Percentiles rank a stretch among this genome's conserved stretches.
These are phyloP conservation scores for Oreochromis mossambicus DNA, from an alignment of 2,797 vertebrate species.

Conservation along the genomic window DNA sequence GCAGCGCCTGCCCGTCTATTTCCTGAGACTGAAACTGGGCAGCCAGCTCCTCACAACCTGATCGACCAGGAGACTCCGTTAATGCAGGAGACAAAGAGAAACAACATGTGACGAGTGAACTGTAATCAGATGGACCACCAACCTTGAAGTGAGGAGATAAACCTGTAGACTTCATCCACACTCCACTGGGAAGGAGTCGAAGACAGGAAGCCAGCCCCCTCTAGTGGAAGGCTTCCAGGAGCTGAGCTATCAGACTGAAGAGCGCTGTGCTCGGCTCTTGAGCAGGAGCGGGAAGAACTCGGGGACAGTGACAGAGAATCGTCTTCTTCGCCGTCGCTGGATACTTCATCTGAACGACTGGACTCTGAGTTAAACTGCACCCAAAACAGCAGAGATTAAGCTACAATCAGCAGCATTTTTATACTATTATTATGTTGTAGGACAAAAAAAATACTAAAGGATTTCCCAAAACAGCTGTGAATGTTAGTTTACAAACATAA, in stretches of 20 bases:
- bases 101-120: background rate
- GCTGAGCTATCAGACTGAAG: constrained; percentile 78
- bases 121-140: background rate
- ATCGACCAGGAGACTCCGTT: background rate
- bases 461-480: background rate
- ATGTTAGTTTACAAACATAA: background rate
- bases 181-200: constrained; percentile 92
- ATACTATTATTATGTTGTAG: background rate
- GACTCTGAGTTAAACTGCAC: constrained; percentile 86
- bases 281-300: constrained; percentile 84
- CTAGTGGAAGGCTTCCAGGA: constrained; percentile 81
- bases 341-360: constrained; percentile 92
- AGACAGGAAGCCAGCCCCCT: constrained; percentile 87
- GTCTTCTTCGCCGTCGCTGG: constrained; percentile 91
- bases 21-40: constrained; percentile 97
- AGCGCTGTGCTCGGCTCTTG: constrained; percentile 76
- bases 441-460: background rate
- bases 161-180: constrained; percentile 94
- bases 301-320: constrained; percentile 83
- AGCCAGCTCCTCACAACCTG: constrained; percentile 96
- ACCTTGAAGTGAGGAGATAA: constrained; percentile 97
- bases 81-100: background rate
- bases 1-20: constrained; percentile 96
- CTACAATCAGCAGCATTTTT: background rate
- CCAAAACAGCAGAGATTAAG: background rate